These are phyloP conservation scores for Samia ricini DNA, from an alignment of 1,140 invertebrate genomes.

Conservation along the genomic window DNA sequence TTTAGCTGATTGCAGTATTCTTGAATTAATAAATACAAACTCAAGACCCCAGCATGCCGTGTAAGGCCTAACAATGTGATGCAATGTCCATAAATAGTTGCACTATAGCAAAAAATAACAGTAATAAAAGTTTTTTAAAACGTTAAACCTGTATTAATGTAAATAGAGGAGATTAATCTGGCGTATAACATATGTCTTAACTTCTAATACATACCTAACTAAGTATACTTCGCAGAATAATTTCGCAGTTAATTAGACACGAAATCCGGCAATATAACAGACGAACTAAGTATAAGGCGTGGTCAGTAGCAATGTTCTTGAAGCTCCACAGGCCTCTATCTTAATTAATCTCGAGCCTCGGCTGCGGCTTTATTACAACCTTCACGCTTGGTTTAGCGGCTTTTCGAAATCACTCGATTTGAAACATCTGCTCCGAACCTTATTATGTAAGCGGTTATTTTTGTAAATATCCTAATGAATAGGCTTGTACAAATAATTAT, in stretches of 20 bases:
- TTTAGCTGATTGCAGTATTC: no score
- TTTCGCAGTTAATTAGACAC: slow-evolving; percentile 17
- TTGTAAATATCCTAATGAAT: slow-evolving; percentile 19
- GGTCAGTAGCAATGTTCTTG: slow-evolving; percentile 28
- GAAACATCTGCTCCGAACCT: slow-evolving; percentile 28
- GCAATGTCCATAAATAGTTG: no score
- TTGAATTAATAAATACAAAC: no score
- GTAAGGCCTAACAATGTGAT: no score
- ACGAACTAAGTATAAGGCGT: slow-evolving; percentile 30
- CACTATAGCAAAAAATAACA: no score
- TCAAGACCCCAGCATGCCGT: no score
- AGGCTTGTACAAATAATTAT: neutral
- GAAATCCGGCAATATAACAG: slow-evolving; percentile 17
- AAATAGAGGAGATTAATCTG: neutral
- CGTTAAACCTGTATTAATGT: no score
- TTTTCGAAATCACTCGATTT: slow-evolving; percentile 45
- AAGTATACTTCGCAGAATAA: slow-evolving; percentile 1
- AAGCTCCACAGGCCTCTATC: slow-evolving; percentile 34
- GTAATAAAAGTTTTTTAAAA: no score
- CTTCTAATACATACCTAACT: neutral
- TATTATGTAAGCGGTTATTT: slow-evolving; percentile 20
- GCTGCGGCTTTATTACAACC: slow-evolving; percentile 44
- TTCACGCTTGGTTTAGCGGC: slow-evolving; percentile 45
- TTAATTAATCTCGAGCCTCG: slow-evolving; percentile 41
- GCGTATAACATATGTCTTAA: neutral